Percentiles rank a stretch among this genome's conserved stretches.
Evolutionary conservation across 23 tunicate genomes (phyloP).

Genomic region (Ciona savignyi): DNA sequence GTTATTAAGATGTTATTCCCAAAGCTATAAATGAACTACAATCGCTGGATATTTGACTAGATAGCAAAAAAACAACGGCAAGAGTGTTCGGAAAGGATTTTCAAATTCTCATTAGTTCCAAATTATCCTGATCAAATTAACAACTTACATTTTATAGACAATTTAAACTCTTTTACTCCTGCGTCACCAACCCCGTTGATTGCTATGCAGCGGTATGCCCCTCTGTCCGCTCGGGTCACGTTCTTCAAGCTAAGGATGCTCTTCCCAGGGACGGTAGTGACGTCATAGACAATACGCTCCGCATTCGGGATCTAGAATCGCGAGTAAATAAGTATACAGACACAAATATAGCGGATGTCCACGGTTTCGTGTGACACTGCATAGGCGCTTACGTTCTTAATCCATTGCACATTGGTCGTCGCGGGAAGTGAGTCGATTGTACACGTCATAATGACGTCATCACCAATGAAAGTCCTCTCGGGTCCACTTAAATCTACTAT

Average conservation of each 20-base stretch:
- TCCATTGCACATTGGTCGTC: conserved; percentile 37
- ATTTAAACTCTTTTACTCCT: neutral
- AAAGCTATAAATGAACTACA: no score
- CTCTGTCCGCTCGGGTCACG: conserved; percentile 47
- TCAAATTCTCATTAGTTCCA: no score
- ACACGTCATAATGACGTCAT: conserved; percentile 54
- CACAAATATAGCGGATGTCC: no score
- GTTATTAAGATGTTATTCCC: no score
- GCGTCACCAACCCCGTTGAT: conserved; percentile 48
- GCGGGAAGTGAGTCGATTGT: conserved; percentile 39
- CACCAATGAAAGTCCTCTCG: conserved; percentile 8
- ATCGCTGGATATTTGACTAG: no score
- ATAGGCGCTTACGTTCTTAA: conserved; percentile 27
- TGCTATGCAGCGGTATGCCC: conserved; percentile 50
- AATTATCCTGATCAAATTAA: neutral
- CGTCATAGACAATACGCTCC: conserved; percentile 4
- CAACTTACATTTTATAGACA: conserved; percentile 44
- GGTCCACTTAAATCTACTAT: conserved; percentile 32
- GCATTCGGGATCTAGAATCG: conserved; percentile 11
- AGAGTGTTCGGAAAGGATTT: no score
- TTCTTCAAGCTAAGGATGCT: conserved; percentile 25
- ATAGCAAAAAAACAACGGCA: no score
- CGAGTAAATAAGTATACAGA: no score
- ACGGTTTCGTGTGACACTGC: neutral
- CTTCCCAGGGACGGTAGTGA: neutral